Conservation (phyloP, 2,113 vertebrate species). For the Leucopternis melanops region DNA sequence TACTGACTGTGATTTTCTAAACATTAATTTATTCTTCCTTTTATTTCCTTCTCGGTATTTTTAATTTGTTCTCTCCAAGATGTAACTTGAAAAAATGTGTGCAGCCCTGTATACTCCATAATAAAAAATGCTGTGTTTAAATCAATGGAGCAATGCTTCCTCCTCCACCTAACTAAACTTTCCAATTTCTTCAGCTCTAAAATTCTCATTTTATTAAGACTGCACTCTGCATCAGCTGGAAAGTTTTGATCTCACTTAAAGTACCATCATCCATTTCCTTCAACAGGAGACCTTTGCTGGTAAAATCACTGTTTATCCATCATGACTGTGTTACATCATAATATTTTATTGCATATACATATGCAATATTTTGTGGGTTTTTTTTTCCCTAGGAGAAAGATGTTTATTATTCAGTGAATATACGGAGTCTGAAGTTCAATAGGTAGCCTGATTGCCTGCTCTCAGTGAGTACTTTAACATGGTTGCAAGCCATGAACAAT, state of each 20-base stretch:
- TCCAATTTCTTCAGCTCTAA: conserved; percentile 38
- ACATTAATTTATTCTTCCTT: not conserved
- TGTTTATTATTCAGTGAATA: not conserved
- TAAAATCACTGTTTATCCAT: conserved; percentile 21
- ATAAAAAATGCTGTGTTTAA: conserved; percentile 38
- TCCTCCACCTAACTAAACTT: conserved; percentile 47
- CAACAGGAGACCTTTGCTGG: not conserved
- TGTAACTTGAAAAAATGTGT: not conserved
- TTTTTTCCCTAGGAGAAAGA: not conserved
- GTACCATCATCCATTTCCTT: not conserved
- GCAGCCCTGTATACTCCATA: not conserved
- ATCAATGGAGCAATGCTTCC: conserved; percentile 20
- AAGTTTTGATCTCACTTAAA: conserved; percentile 50
- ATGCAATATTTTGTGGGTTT: not conserved
- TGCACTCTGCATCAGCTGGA: not conserved
- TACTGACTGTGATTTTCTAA: not conserved
- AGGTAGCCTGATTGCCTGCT: not conserved
- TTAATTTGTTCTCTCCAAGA: not conserved
- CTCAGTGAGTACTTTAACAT: not conserved
- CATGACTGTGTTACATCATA: not conserved
- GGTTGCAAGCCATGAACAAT: not conserved
- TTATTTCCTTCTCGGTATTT: not conserved
- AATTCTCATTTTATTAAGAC: conserved; percentile 37
- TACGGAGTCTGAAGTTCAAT: not conserved
- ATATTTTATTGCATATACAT: not conserved